Evolutionary conservation across 2,113 vertebrate species (phyloP), one percentile per base, ranked within the genome.

Genomic region (Podarcis muralis): DNA sequence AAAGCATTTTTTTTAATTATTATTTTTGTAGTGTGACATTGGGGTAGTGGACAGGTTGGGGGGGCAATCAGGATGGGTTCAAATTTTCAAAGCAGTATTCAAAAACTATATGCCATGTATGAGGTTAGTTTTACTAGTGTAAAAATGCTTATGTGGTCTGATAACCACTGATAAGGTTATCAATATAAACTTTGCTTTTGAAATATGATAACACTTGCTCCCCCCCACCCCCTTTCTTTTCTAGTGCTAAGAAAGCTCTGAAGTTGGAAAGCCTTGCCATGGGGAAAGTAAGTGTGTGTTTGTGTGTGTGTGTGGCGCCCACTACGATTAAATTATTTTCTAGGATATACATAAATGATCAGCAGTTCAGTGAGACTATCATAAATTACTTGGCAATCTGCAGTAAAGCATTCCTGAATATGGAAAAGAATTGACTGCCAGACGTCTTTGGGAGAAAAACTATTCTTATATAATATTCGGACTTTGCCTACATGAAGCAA

Each of bases 191-290:
- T 82, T 95, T 84, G 65, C 87, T 82, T 83, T 77, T 91, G 48
- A 23, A 48, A 88, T 37, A 66, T 89, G 78, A 35, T 86, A 88
- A 94, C 91, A 95, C 93, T 85, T 92, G 18, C 25, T 92, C 87
- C 2, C 87, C 3, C 95, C 27, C 35, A 37, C 8, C 57, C 3
- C 16, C 69, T 94, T 96, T 96, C 76, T 79, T 88, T 96, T 96
- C 53, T 95, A 98, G 98, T 83, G 97, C 90, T 84, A 98, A 95
- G 95, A 97, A 97, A 96, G 83, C 96, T 68, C 94, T 98, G 43
- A 95, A 94, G 72, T 90, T 97, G 91, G 96, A 97, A 53, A 22
- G 5, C 30, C 1, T 79, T 57, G 88, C 91, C 65, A 91, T 92
- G 86, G 78, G 93, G 91, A 87, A 94, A 57, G 98, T 98, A 93